These are phyloP conservation scores for Dascyllus trimaculatus DNA, from an alignment of 2,113 vertebrate genomes.

Conservation along the genomic window DNA sequence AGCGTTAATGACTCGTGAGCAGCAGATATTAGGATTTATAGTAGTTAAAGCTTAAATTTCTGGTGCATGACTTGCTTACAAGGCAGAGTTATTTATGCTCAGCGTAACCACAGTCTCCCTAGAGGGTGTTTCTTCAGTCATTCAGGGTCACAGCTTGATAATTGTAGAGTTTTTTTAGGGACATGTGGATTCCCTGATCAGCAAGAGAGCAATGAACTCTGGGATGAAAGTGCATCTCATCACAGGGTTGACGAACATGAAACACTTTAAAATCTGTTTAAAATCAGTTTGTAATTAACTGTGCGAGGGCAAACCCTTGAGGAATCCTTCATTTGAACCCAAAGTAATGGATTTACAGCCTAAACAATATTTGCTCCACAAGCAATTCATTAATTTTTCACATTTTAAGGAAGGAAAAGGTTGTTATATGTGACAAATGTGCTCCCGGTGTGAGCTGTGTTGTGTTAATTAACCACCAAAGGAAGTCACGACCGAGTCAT, in stretches of 20 bases:
- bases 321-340: slow-evolving; percentile 12
- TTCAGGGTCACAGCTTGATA: slow-evolving; percentile 2
- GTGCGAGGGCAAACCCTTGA: background rate
- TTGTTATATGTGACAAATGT: slow-evolving; percentile 9
- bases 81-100: slow-evolving; percentile 27
- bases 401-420: slow-evolving; percentile 1
- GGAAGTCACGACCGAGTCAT: slow-evolving; percentile 37
- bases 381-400: slow-evolving; percentile 31
- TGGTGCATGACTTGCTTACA: slow-evolving; percentile 1
- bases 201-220: slow-evolving; percentile 12
- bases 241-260: slow-evolving; percentile 23
- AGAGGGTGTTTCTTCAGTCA: background rate
- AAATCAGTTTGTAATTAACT: slow-evolving; percentile 6
- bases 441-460: background rate
- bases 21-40: slow-evolving; percentile 6
- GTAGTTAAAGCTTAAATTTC: background rate
- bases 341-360: slow-evolving; percentile 21
- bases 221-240: slow-evolving; percentile 17
- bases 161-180: slow-evolving; percentile 13
- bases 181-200: slow-evolving; percentile 24
- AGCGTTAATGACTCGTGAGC: slow-evolving; percentile 10
- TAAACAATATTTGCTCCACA: slow-evolving; percentile 15
- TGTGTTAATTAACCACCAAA: slow-evolving; percentile 47
- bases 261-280: slow-evolving; percentile 25
- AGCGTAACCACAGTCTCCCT: background rate